A percentile compares a stretch with the other conserved stretches of the same genome.
Evolutionary conservation across 37 sponge, comb jelly and placozoan species (phyloP).

Genomic region (Hormiphora californensis): DNA sequence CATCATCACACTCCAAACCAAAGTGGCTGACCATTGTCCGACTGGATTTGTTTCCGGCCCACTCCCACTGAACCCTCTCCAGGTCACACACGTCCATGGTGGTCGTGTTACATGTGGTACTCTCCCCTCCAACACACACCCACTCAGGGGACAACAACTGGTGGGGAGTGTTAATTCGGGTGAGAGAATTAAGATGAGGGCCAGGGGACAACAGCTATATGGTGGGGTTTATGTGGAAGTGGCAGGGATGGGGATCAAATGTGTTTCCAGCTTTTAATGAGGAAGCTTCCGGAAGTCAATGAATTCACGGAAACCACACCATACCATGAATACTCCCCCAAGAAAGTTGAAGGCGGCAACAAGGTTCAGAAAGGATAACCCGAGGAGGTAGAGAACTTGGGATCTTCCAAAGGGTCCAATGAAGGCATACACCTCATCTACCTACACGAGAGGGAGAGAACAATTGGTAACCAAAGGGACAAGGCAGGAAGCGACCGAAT

Average conservation of each 20-base stretch:
- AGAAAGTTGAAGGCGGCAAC: background rate
- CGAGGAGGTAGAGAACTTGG: background rate
- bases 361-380: background rate
- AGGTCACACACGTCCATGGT: background rate
- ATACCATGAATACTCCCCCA: background rate
- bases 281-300: background rate
- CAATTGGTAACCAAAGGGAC: too few relatives aligned
- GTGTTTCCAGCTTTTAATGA: background rate
- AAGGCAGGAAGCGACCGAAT: too few relatives aligned
- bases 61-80: background rate
- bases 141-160: background rate
- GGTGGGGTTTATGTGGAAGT: too few relatives aligned
- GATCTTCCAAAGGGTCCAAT: background rate
- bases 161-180: too few relatives aligned
- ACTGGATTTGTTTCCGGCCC: background rate
- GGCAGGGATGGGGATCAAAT: too few relatives aligned
- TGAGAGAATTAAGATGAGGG: too few relatives aligned
- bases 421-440: background rate
- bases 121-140: background rate
- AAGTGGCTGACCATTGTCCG: constrained; percentile 30
- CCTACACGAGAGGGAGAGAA: too few relatives aligned
- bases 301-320: background rate
- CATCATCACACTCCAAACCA: background rate
- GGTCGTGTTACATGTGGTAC: too few relatives aligned
- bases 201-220: too few relatives aligned